These are phyloP conservation scores for Alaudala cheleensis DNA, from an alignment of 2,113 vertebrate species.

Conservation along the genomic window DNA sequence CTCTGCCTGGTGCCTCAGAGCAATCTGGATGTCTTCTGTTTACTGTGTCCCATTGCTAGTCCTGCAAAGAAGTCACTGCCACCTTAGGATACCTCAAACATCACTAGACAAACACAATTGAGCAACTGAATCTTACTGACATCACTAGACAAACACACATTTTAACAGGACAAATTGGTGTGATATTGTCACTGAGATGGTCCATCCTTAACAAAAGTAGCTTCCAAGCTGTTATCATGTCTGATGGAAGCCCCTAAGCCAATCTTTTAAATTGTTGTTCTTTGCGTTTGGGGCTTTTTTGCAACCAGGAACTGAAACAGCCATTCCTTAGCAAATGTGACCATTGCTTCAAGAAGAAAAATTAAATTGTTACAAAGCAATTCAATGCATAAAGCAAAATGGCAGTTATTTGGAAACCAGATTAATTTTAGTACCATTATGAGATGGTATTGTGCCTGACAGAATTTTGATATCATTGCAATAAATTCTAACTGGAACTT, in stretches of 20 bases:
- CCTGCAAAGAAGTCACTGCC: neutral
- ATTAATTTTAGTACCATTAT: neutral
- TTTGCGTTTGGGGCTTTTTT: accelerated
- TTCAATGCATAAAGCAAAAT: neutral
- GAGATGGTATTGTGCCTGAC: neutral
- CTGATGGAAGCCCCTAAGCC: neutral
- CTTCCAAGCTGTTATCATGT: neutral
- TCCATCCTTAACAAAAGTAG: neutral
- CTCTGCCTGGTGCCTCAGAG: neutral
- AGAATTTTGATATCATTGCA: neutral
- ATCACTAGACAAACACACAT: neutral
- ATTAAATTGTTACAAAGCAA: neutral
- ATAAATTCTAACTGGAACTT: neutral
- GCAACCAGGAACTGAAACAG: neutral
- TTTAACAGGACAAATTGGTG: neutral
- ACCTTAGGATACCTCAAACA: neutral
- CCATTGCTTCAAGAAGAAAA: neutral
- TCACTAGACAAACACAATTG: neutral
- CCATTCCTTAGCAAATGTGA: neutral
- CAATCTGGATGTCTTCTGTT: neutral
- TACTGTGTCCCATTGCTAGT: neutral
- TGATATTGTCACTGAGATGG: neutral
- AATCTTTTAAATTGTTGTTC: neutral
- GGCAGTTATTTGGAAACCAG: neutral
- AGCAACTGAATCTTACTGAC: neutral